phyloP scores from a whole-genome alignment of 2,888 invertebrate species.

The Orthosia gracilis region DNA sequence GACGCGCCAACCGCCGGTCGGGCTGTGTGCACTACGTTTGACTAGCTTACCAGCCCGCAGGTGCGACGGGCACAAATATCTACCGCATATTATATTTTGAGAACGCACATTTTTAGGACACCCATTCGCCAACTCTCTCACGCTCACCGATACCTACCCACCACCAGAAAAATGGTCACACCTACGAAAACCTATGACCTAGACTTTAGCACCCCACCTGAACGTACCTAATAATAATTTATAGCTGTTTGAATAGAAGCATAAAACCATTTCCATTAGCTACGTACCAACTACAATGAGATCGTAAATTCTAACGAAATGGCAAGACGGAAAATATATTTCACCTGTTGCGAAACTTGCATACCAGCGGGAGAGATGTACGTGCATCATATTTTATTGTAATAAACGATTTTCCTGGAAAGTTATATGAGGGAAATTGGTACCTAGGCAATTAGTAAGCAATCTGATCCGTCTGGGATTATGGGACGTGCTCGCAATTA shows the following conservation, averaged over 20 bases:
- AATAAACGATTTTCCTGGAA: constrained; percentile 27
- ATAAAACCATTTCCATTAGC: constrained; percentile 73
- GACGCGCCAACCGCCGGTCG: constrained; percentile 74
- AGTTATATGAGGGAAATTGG: constrained; percentile 24
- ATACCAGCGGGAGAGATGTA: constrained; percentile 64
- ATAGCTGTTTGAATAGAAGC: constrained; percentile 65
- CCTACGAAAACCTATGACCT: constrained; percentile 61
- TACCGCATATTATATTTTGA: constrained; percentile 86
- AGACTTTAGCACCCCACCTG: constrained; percentile 54
- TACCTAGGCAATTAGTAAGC: constrained; percentile 49
- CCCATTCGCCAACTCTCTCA: constrained; percentile 73
- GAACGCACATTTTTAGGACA: constrained; percentile 81
- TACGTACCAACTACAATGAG: constrained; percentile 64
- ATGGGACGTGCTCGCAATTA: constrained; percentile 75
- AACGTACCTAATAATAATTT: constrained; percentile 62
- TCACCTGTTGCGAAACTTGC: constrained; percentile 70
- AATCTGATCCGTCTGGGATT: constrained; percentile 57
- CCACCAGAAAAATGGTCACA: constrained; percentile 53
- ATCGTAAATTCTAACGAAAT: constrained; percentile 71
- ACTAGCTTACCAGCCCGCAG: constrained; percentile 83
- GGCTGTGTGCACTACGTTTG: constrained; percentile 77
- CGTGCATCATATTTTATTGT: constrained; percentile 66
- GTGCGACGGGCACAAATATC: constrained; percentile 77
- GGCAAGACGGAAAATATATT: constrained; percentile 68
- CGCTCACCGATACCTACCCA: constrained; percentile 53